Conservation (phyloP, 92 coral and sea anemone species). For the Porites cylindrica region DNA sequence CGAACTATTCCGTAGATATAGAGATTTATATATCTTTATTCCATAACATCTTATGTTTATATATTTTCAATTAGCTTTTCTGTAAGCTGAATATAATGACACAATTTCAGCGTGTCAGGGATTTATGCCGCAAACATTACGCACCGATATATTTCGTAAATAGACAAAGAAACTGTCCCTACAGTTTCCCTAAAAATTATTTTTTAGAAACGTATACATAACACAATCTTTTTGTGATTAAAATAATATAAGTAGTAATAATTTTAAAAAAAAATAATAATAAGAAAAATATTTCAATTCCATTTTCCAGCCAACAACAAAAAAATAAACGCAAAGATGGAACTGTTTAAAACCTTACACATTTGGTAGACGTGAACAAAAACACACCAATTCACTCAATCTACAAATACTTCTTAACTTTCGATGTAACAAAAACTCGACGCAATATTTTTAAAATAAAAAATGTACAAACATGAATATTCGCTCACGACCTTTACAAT, state of each 20-base stretch:
- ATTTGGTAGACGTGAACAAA: neutral
- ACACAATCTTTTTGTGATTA: conserved; percentile 9
- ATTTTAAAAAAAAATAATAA: neutral
- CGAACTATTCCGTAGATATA: too few species aligned
- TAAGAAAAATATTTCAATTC: neutral
- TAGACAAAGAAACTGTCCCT: neutral
- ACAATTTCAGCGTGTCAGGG: neutral
- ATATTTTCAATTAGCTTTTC: neutral
- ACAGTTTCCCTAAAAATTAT: neutral
- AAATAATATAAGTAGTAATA: too few species aligned
- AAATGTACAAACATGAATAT: neutral
- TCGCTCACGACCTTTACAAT: neutral
- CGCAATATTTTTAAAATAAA: neutral
- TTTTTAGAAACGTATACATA: neutral
- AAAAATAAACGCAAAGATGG: neutral
- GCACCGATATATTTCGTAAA: neutral
- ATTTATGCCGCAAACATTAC: neutral
- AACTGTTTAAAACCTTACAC: neutral
- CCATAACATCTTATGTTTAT: neutral
- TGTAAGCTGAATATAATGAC: neutral
- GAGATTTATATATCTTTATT: too few species aligned
- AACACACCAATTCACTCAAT: neutral
- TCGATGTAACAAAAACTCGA: neutral
- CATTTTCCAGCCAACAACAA: neutral
- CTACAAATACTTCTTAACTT: neutral